Base-by-base conservation (phyloP, 92 coral and sea anemone species). In the Porites divaricata region DNA sequence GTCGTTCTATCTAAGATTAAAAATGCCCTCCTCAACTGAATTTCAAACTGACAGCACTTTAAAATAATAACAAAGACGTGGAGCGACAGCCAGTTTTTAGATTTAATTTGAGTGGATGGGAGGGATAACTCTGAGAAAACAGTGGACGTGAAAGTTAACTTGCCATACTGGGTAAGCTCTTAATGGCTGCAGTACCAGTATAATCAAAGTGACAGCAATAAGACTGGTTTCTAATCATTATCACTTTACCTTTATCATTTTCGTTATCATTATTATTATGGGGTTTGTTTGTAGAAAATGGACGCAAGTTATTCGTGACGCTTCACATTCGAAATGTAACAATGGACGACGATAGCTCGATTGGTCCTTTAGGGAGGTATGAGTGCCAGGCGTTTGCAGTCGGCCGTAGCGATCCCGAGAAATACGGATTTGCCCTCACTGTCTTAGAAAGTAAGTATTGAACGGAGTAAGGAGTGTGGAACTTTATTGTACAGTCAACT, bases 271-370 rank as follows among this genome's bases (percentile, higher is more conserved):
- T 53, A 2, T 53, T 15, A 11, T 54, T 15, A 54, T 54, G 59
- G 16, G 12, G 59, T 70, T 70, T 70, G 9, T 4, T 41, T 67
- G 66, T 64, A 79, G 83, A 52, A 7, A 79, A 67, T 53, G 83
- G 74, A 25, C 63, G 74, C 74, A 79, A 79, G 24, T 74, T 79
- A 22, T 25, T 66, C 52, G 83, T 53, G 15, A 79, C 83, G 4
- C 19, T 79, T 57, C 73, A 66, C 50, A 52, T 79, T 14, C 51
- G 64, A 9, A 79, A 79, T 67, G 74, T 65, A 2, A 79, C 83
- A 52, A 2, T 1, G 48, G 24, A 5, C 0, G 64, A 79, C 54
- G 83, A 79, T 49, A 77, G 81, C 10, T 0, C 15, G 2, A 4
- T 0, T 0, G n/a, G 45, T 21, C 1, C 6, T 0, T 11, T 19